Percentiles rank a stretch among this genome's conserved stretches.
phyloP scores from a whole-genome alignment of 1,140 invertebrate species.

The Pseudomyrmex pallidus region DNA sequence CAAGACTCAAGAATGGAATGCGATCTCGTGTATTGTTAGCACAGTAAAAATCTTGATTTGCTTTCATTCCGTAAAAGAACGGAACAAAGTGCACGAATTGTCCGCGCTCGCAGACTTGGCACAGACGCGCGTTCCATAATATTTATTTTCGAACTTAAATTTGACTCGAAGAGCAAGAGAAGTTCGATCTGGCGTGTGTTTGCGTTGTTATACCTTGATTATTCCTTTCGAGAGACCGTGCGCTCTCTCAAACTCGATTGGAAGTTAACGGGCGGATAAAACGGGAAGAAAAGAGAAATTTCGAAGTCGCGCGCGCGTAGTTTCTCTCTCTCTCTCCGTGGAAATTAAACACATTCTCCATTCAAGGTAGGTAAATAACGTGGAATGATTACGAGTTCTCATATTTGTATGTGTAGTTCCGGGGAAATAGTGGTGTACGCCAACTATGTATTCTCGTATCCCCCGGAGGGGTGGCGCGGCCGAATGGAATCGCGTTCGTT shows the following conservation, averaged over 20 bases:
- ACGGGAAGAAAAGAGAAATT: background rate
- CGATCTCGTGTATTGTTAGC: background rate
- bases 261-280: constrained; percentile 3
- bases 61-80: background rate
- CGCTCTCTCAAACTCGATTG: background rate
- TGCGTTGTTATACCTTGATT: constrained; percentile 18
- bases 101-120: too few relatives aligned
- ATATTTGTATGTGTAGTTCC: constrained; percentile 52
- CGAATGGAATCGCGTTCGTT: constrained; percentile 51
- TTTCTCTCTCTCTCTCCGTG: background rate
- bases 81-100: background rate
- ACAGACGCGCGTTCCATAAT: too few relatives aligned
- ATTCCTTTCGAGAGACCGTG: background rate
- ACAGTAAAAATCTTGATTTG: background rate
- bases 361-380: constrained; percentile 46
- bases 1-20: background rate
- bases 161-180: background rate
- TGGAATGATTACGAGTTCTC: constrained; percentile 43
- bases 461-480: constrained; percentile 22
- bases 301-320: background rate
- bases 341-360: constrained; percentile 48
- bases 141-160: background rate
- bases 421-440: constrained; percentile 22
- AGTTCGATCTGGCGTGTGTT: constrained; percentile 29
- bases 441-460: constrained; percentile 30